phyloP scores from a whole-genome alignment of 1,140 invertebrate species.

The Homalodisca vitripennis region DNA sequence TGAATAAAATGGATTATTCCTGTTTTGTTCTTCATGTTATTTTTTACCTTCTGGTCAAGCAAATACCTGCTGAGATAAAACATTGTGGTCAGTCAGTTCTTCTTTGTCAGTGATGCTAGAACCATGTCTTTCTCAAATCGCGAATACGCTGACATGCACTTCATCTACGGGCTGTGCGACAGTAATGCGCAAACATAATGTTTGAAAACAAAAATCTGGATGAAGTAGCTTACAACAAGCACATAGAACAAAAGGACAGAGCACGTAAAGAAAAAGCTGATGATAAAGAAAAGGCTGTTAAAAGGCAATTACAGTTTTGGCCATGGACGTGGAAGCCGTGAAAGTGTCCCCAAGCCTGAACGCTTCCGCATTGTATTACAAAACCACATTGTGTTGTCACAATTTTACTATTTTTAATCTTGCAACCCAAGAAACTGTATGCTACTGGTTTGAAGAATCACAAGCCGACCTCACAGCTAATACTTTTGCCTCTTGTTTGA shows the following conservation, averaged over 20 bases:
- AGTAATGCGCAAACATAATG: no score
- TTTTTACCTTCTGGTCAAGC: no score
- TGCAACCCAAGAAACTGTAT: slow-evolving; percentile 39
- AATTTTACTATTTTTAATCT: slow-evolving; percentile 52
- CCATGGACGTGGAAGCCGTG: slow-evolving; percentile 49
- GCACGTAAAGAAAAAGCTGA: slow-evolving; percentile 20
- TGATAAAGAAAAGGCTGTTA: slow-evolving; percentile 5
- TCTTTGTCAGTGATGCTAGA: no score
- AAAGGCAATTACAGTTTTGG: slow-evolving; percentile 36
- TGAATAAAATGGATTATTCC: no score
- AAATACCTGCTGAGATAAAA: no score
- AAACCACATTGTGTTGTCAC: slow-evolving; percentile 44
- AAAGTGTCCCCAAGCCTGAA: slow-evolving; percentile 46
- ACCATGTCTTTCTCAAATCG: no score
- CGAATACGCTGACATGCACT: no score
- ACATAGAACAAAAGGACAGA: slow-evolving; percentile 10
- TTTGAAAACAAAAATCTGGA: no score
- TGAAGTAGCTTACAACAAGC: neutral
- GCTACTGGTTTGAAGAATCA: slow-evolving; percentile 51
- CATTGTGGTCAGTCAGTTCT: no score
- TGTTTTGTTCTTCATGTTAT: no score
- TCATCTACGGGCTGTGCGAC: no score
- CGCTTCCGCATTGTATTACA: slow-evolving; percentile 49
- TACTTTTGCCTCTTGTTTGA: slow-evolving; percentile 46
- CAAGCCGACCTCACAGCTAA: slow-evolving; percentile 47